A percentile compares a stretch with the other conserved stretches of the same genome.
These are phyloP conservation scores for Hydractinia echinata DNA, from an alignment of 30 jellyfish, hydroid and myxozoan species.

Conservation along the genomic window DNA sequence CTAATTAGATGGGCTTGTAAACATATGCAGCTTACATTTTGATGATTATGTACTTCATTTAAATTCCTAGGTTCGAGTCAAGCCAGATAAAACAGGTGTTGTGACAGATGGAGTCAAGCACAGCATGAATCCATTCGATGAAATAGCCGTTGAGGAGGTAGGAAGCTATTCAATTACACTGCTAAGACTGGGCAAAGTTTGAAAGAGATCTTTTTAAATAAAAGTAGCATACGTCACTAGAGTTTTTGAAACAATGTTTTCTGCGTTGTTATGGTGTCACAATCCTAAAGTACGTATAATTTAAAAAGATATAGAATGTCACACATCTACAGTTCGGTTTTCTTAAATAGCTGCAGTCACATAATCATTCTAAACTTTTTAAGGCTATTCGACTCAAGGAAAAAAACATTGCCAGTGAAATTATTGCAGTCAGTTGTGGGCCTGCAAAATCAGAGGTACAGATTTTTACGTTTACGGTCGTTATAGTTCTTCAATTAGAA, in stretches of 20 bases:
- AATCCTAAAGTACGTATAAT: too few species aligned
- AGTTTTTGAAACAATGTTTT: too few species aligned
- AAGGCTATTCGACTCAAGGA: constrained; percentile 82
- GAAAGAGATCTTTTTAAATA: too few species aligned
- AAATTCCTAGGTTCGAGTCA: constrained; percentile 61
- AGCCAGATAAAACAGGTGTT: constrained; percentile 90
- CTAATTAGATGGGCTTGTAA: too few species aligned
- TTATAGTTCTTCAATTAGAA: too few species aligned
- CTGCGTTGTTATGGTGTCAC: too few species aligned
- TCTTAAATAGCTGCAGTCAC: neutral
- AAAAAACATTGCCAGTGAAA: constrained; percentile 71
- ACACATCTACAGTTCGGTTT: too few species aligned
- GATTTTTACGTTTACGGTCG: neutral
- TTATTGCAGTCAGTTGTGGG: constrained; percentile 83
- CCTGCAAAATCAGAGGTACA: constrained; percentile 85
- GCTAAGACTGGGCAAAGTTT: neutral
- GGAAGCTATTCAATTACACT: neutral
- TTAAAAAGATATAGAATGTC: too few species aligned
- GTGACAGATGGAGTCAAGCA: constrained; percentile 90
- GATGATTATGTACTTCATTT: too few species aligned
- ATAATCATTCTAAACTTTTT: neutral
- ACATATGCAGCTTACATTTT: too few species aligned
- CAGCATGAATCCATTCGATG: constrained; percentile 95
- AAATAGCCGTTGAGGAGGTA: constrained; percentile 92
- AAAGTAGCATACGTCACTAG: too few species aligned